Evolutionary conservation across 2,888 invertebrate genomes (phyloP).

Genomic region (Synergus laeviventris): DNA sequence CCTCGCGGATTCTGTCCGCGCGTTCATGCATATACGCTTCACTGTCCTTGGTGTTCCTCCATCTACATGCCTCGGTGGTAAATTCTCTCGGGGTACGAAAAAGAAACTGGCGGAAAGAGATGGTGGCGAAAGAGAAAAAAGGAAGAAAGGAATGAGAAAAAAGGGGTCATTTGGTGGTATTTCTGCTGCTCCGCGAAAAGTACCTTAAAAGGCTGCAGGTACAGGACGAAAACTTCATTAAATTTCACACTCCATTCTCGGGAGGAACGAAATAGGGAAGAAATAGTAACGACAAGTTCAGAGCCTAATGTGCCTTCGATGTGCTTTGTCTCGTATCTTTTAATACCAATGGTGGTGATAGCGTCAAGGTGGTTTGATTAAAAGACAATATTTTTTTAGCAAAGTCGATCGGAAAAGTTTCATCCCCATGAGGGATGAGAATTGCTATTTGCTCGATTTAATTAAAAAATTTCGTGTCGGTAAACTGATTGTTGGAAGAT

Average conservation of each 20-base stretch:
- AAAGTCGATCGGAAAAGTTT: too few relatives aligned
- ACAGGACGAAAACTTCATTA: not conserved
- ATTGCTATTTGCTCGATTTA: too few relatives aligned
- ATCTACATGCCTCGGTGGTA: constrained; percentile 40
- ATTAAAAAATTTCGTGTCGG: too few relatives aligned
- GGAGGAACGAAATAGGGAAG: not conserved
- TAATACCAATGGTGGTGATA: not conserved
- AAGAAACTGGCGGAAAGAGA: not conserved
- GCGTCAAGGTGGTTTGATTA: not conserved
- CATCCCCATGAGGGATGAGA: too few relatives aligned
- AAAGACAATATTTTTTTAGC: too few relatives aligned
- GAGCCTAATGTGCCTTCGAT: not conserved
- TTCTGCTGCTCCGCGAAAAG: not conserved
- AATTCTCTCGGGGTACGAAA: not conserved
- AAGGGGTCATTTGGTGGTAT: not conserved
- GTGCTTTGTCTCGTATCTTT: not conserved
- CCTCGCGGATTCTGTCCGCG: constrained; percentile 59
- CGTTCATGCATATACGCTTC: constrained; percentile 59
- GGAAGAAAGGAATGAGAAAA: not conserved
- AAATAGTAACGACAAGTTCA: not conserved
- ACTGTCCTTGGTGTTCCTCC: constrained; percentile 41
- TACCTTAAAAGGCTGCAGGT: not conserved
- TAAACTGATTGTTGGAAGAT: too few relatives aligned
- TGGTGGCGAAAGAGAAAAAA: not conserved
- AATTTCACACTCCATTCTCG: not conserved